Percentiles rank a stretch among this genome's conserved stretches.
These are phyloP conservation scores for Phyllopteryx taeniolatus DNA, from an alignment of 2,113 vertebrate species.

Conservation along the genomic window DNA sequence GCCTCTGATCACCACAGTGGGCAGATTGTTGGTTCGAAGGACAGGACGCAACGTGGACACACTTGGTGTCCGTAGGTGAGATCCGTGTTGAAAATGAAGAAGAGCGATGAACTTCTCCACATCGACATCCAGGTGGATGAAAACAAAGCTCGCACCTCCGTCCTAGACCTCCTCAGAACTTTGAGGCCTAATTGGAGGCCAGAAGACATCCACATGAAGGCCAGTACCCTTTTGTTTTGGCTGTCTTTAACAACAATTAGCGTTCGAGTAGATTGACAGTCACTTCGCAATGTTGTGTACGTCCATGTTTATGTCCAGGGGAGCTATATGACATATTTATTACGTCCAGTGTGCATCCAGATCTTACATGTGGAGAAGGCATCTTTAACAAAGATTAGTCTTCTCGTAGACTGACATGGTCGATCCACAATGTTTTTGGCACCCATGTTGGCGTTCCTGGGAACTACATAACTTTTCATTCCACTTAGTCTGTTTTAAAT, in stretches of 20 bases:
- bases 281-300: no score
- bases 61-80: not conserved
- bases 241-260: not conserved
- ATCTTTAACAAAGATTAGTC: no score
- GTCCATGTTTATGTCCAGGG: no score
- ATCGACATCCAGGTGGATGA: slow-evolving; percentile 64
- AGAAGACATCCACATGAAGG: slow-evolving; percentile 71
- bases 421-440: no score
- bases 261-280: no score
- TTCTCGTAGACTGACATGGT: no score
- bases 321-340: no score
- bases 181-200: slow-evolving; percentile 71
- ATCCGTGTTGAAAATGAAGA: not conserved
- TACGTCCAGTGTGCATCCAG: no score
- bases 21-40: slow-evolving; percentile 34
- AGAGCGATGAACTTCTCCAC: slow-evolving; percentile 42
- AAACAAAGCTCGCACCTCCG: slow-evolving; percentile 44
- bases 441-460: no score
- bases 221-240: slow-evolving; percentile 30
- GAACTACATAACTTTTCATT: no score
- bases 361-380: no score
- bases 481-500: no score
- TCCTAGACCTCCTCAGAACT: slow-evolving; percentile 60
- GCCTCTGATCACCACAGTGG: slow-evolving; percentile 52
- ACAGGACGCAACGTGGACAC: not conserved